phyloP scores from a whole-genome alignment of 2,113 vertebrate species.

The Thamnaconus septentrionalis region DNA sequence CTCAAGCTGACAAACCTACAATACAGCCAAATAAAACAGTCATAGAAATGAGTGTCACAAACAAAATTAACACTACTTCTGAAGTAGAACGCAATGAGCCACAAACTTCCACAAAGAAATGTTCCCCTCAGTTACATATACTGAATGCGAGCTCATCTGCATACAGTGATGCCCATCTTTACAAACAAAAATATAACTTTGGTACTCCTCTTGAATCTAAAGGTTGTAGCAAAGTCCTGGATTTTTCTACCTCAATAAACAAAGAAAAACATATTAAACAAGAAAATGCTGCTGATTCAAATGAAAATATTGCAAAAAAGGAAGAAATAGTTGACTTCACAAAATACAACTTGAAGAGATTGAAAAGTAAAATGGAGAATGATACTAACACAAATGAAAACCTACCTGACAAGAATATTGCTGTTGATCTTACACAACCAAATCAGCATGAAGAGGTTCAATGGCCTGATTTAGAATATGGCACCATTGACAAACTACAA shows the following conservation, averaged over 20 bases:
- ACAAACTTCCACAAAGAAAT: conserved; percentile 9
- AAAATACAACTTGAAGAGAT: conserved; percentile 65
- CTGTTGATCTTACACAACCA: conserved; percentile 67
- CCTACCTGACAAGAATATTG: conserved; percentile 11
- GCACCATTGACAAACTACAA: conserved; percentile 8
- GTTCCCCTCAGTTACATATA: conserved; percentile 62
- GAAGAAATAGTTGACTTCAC: conserved; percentile 68
- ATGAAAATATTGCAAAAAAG: conserved; percentile 21
- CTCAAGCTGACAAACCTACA: conserved; percentile 49
- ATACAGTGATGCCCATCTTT: conserved; percentile 40
- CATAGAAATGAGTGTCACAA: conserved; percentile 4
- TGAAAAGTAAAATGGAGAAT: conserved; percentile 47
- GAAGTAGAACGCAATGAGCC: conserved; percentile 20
- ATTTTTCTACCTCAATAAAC: conserved; percentile 57
- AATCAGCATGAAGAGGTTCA: conserved; percentile 49
- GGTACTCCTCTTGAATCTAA: conserved; percentile 23
- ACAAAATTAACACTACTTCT: conserved; percentile 8
- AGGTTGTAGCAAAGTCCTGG: conserved; percentile 56
- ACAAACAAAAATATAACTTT: conserved; percentile 32
- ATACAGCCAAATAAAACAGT: conserved; percentile 31
- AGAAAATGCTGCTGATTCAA: conserved; percentile 3
- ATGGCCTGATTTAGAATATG: conserved; percentile 26
- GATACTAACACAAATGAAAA: conserved; percentile 8
- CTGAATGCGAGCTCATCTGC: conserved; percentile 36
- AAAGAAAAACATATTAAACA: conserved; percentile 35